A percentile compares a stretch with the other conserved stretches of the same genome.
phyloP scores from a whole-genome alignment of 2,113 vertebrate genomes.

The Clarias magur region DNA sequence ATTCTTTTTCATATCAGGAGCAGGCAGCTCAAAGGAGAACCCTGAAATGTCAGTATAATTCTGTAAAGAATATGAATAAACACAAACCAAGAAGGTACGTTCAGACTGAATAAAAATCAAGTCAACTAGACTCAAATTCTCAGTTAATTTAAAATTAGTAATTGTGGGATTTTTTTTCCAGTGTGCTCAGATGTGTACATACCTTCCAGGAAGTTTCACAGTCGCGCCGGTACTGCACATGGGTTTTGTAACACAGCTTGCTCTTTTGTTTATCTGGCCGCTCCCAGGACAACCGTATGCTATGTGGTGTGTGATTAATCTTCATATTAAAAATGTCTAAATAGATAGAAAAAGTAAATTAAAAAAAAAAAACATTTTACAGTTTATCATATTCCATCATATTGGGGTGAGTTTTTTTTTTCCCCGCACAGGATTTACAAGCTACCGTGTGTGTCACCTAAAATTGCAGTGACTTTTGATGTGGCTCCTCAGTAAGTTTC shows the following conservation, averaged over 20 bases:
- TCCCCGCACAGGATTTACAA: slow-evolving; percentile 30
- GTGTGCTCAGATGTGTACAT: slow-evolving; percentile 19
- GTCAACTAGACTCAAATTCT: neutral
- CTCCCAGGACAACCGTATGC: slow-evolving; percentile 33
- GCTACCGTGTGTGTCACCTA: neutral
- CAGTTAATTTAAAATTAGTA: neutral
- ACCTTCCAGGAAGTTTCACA: slow-evolving; percentile 56
- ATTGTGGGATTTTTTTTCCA: neutral
- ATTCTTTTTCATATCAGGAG: slow-evolving; percentile 24
- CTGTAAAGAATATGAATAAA: slow-evolving; percentile 22
- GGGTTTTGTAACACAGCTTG: slow-evolving; percentile 6
- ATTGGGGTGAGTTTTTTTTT: neutral
- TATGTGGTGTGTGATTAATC: slow-evolving; percentile 23
- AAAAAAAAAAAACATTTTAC: neutral
- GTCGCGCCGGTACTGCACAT: slow-evolving; percentile 49
- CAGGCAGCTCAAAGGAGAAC: neutral
- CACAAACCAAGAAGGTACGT: neutral
- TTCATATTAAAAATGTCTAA: slow-evolving; percentile 35
- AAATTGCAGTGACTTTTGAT: slow-evolving; percentile 13
- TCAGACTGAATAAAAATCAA: neutral
- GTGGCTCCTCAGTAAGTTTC: slow-evolving; percentile 24
- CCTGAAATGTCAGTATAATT: neutral
- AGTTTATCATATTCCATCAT: neutral
- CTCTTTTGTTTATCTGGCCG: neutral
- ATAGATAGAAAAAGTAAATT: neutral